phyloP scores from a whole-genome alignment of 1,140 invertebrate species.

The Pachyrhynchus sulphureomaculatus region DNA sequence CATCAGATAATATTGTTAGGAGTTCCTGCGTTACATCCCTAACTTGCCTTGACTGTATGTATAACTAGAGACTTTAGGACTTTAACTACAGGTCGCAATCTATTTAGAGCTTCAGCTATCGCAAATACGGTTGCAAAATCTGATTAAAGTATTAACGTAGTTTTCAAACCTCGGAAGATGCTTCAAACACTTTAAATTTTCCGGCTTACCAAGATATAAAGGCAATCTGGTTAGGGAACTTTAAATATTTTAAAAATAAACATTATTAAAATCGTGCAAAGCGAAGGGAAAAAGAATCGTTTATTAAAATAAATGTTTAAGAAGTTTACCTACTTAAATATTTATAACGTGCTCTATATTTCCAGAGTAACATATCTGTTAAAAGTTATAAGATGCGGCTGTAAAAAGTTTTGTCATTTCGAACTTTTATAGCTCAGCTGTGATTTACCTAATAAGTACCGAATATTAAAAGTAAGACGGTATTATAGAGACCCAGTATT shows the following conservation, averaged over 20 bases:
- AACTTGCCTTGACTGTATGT: background rate
- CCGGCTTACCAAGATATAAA: background rate
- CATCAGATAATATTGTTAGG: slow-evolving; percentile 10
- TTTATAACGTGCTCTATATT: no score
- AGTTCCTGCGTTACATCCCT: slow-evolving; percentile 1
- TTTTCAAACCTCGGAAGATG: background rate
- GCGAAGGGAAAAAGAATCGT: background rate
- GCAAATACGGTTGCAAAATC: background rate
- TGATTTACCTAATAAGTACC: no score
- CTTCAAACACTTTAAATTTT: slow-evolving; percentile 1
- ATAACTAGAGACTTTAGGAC: background rate
- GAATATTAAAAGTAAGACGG: no score
- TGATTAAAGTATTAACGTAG: background rate
- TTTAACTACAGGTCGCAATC: background rate
- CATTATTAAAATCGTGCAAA: background rate
- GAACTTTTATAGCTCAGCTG: no score
- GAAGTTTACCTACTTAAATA: no score
- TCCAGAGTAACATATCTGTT: no score
- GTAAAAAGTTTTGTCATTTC: no score
- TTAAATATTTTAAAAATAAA: slow-evolving; percentile 12
- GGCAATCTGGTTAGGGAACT: background rate
- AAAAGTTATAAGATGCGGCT: no score
- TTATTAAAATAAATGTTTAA: slow-evolving; percentile 2
- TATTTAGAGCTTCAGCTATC: background rate
- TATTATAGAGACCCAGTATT: no score